These are phyloP conservation scores for Zoanthus gigantus DNA, from an alignment of 92 coral and sea anemone species.

Conservation along the genomic window DNA sequence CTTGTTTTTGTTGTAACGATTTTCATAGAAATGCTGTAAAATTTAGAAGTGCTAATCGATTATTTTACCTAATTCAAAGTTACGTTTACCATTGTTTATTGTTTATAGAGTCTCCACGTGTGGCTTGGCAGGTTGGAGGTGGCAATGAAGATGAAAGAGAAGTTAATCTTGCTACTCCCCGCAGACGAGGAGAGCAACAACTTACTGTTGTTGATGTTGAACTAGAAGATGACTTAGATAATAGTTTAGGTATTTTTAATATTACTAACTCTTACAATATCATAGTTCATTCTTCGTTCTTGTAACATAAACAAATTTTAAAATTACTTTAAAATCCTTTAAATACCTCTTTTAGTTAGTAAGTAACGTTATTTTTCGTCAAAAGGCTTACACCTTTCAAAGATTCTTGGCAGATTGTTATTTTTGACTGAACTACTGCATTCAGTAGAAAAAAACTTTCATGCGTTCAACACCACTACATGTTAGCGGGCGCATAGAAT, in stretches of 20 bases:
- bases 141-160: constrained; percentile 61
- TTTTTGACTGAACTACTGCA: too few species aligned
- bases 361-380: too few species aligned
- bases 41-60: background rate
- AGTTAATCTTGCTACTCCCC: constrained; percentile 10
- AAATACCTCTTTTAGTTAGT: too few species aligned
- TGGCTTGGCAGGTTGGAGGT: constrained; percentile 68
- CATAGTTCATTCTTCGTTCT: too few species aligned
- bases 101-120: constrained; percentile 57
- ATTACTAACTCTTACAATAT: too few species aligned
- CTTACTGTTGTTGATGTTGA: background rate
- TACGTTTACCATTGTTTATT: background rate
- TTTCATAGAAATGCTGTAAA: background rate
- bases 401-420: too few species aligned
- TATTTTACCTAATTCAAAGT: background rate
- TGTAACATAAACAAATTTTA: background rate
- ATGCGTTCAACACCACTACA: too few species aligned
- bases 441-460: too few species aligned
- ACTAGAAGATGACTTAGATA: constrained; percentile 53
- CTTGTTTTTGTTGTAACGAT: background rate
- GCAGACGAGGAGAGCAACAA: constrained; percentile 7
- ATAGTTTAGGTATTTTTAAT: constrained; percentile 10
- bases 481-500: too few species aligned
- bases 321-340: background rate
- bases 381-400: too few species aligned